These are phyloP conservation scores for Syngnathus scovelli DNA, from an alignment of 2,113 vertebrate species.

Conservation along the genomic window DNA sequence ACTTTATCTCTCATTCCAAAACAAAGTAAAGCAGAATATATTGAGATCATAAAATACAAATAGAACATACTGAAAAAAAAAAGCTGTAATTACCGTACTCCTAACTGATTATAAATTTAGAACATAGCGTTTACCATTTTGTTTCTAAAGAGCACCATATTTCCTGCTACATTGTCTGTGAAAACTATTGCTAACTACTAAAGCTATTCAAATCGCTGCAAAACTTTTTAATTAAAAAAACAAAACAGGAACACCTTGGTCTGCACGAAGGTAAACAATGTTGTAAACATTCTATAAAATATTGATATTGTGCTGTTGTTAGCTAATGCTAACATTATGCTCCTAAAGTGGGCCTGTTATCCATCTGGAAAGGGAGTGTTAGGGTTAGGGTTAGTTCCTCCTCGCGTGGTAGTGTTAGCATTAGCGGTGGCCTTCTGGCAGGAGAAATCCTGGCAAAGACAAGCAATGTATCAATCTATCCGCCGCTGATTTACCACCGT, in stretches of 20 bases:
- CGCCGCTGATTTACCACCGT: conserved; percentile 48
- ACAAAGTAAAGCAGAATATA: background rate
- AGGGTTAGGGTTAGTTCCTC: background rate
- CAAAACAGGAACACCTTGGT: background rate
- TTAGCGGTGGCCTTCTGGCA: conserved; percentile 20
- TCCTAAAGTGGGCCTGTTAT: background rate
- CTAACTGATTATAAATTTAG: no score
- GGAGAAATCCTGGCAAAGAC: conserved; percentile 39
- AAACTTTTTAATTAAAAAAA: no score
- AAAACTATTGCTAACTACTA: no score
- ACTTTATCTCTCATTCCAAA: background rate
- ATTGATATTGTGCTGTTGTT: background rate
- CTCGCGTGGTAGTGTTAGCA: background rate
- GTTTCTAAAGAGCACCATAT: no score
- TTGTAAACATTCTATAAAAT: background rate
- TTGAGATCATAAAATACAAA: background rate
- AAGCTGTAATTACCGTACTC: background rate
- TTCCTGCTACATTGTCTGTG: no score
- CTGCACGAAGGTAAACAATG: background rate
- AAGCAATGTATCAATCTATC: conserved; percentile 51
- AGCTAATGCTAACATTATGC: background rate
- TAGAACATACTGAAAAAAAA: background rate
- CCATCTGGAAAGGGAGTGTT: no score
- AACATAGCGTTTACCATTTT: no score
- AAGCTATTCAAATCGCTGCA: no score